Evolutionary conservation across 2,888 invertebrate genomes (phyloP).

Genomic region (Ormyrus pomaceus): DNA sequence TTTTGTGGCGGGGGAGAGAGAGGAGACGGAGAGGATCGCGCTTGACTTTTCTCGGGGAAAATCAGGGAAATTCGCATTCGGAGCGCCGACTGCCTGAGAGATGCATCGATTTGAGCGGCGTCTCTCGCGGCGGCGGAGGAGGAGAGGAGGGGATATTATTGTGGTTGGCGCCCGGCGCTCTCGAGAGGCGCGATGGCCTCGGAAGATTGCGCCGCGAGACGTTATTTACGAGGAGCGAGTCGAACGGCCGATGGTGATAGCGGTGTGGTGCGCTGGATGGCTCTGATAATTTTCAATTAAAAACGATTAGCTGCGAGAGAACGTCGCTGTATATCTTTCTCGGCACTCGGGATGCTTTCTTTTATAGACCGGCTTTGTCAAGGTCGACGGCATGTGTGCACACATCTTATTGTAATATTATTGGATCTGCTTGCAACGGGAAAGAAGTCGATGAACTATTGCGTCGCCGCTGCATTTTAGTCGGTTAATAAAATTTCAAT

Average conservation of each 20-base stretch:
- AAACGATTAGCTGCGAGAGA: constrained; percentile 33
- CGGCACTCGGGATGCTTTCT: too few relatives aligned
- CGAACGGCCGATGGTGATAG: constrained; percentile 26
- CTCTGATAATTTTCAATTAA: constrained; percentile 57
- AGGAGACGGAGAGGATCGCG: not conserved
- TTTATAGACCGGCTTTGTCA: too few relatives aligned
- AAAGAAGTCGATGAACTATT: too few relatives aligned
- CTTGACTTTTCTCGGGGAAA: not conserved
- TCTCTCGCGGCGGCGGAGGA: not conserved
- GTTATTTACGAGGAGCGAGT: constrained; percentile 31
- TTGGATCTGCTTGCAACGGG: too few relatives aligned
- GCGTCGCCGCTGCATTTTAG: too few relatives aligned
- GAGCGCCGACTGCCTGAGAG: not conserved
- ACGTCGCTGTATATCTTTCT: constrained; percentile 3
- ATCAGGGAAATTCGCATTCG: constrained; percentile 10
- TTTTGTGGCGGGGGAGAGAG: too few relatives aligned
- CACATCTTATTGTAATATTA: too few relatives aligned
- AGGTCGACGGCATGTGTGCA: too few relatives aligned
- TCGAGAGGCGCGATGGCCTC: constrained; percentile 5
- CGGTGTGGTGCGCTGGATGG: not conserved
- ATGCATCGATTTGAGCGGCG: not conserved
- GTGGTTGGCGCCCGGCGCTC: constrained; percentile 2
- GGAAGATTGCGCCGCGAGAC: constrained; percentile 22
- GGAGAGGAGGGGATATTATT: not conserved
- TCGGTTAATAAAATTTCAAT: too few relatives aligned